Conservation (phyloP, 1,140 invertebrate species). For the Latrodectus geometricus region DNA sequence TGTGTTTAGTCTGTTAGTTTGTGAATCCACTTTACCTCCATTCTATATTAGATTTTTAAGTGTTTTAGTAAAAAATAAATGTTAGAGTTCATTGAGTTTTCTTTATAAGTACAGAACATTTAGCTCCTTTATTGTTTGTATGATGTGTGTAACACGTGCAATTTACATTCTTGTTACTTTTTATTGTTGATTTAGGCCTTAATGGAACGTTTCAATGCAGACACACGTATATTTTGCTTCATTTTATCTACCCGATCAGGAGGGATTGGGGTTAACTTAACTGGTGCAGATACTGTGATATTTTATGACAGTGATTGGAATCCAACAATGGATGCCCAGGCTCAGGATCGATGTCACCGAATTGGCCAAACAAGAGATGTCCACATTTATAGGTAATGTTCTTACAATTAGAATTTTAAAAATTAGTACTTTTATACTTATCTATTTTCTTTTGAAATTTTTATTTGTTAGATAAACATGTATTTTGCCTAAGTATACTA, state of each 20-base stretch:
- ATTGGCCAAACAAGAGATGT: constrained; percentile 99
- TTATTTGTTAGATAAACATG: too few species aligned
- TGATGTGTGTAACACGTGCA: not conserved
- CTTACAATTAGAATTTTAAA: too few species aligned
- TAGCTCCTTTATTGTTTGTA: too few species aligned
- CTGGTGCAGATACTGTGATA: constrained; percentile 98
- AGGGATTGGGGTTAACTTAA: constrained; percentile 98
- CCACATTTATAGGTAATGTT: constrained; percentile 88
- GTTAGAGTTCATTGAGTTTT: too few species aligned
- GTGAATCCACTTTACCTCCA: too few species aligned
- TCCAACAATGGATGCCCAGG: constrained; percentile 99
- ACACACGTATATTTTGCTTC: constrained; percentile 95
- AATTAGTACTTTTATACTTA: too few species aligned
- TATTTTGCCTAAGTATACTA: too few species aligned
- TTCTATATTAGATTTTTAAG: too few species aligned
- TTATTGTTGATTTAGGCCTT: constrained; percentile 74
- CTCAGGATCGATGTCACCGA: constrained; percentile 97
- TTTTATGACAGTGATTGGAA: constrained; percentile 99
- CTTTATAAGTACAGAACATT: too few species aligned
- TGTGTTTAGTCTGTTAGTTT: too few species aligned
- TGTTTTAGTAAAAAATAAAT: too few species aligned
- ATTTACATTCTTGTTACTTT: not conserved
- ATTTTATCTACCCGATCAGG: constrained; percentile 98
- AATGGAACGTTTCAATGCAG: constrained; percentile 98
- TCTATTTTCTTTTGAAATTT: too few species aligned